A percentile compares a stretch with the other conserved stretches of the same genome.
phyloP scores from a whole-genome alignment of 2,113 vertebrate genomes.

The Eurypyga helias region DNA sequence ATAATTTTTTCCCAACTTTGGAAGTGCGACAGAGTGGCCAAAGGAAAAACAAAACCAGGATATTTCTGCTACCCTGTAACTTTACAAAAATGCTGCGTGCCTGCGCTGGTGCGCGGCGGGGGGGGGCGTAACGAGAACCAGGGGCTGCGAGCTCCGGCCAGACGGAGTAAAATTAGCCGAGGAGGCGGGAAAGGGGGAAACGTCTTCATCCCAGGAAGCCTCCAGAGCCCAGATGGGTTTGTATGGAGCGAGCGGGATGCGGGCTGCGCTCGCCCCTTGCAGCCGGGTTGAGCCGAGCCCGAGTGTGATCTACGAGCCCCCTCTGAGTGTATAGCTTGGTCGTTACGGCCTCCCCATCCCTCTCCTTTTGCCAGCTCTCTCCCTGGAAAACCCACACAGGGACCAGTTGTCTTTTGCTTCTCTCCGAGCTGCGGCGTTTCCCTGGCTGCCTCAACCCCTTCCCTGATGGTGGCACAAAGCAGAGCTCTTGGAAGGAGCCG shows the following conservation, averaged over 20 bases:
- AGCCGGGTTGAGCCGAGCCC: background rate
- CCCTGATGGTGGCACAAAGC: accelerated
- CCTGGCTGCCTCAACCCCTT: accelerated
- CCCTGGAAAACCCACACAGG: accelerated
- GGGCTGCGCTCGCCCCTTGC: background rate
- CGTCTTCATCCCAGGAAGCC: background rate
- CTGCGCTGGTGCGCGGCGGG: background rate
- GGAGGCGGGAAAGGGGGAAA: conserved; percentile 17
- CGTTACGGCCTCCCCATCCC: background rate
- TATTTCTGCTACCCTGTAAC: conserved; percentile 48
- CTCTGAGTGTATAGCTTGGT: accelerated
- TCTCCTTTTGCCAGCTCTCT: background rate
- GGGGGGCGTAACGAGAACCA: conserved; percentile 32
- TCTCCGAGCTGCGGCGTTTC: accelerated
- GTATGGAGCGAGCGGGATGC: background rate
- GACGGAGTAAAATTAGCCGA: conserved; percentile 7
- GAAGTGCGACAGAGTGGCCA: background rate
- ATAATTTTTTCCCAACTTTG: conserved; percentile 48
- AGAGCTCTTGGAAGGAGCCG: background rate
- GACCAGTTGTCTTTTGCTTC: background rate
- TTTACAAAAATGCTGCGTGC: conserved; percentile 38
- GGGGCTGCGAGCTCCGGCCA: conserved; percentile 31
- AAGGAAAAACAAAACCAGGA: background rate
- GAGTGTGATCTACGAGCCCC: background rate
- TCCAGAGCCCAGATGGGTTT: background rate